Evolutionary conservation across 2,113 vertebrate species (phyloP).

Genomic region (Saguinus midas): DNA sequence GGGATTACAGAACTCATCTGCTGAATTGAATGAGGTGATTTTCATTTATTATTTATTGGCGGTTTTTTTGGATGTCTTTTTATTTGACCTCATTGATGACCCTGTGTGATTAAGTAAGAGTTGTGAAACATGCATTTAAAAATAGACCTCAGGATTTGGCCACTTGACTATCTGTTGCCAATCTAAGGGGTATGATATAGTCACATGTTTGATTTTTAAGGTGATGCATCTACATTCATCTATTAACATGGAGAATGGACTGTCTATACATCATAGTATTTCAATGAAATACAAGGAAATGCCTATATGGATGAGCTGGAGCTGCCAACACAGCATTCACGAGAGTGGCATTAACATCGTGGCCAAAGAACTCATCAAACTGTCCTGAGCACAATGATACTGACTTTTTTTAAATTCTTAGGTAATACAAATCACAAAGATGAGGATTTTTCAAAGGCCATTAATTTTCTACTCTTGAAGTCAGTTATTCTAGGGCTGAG

Average conservation of each 20-base stretch:
- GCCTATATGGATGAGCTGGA: not conserved
- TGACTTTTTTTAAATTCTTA: not conserved
- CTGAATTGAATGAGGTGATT: constrained; percentile 4
- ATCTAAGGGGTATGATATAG: too few species aligned
- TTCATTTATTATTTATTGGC: not conserved
- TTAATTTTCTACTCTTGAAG: constrained; percentile 29
- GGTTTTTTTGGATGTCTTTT: not conserved
- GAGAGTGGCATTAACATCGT: not conserved
- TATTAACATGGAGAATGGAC: not conserved
- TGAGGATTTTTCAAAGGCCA: not conserved
- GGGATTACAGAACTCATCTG: not conserved
- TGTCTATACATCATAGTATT: not conserved
- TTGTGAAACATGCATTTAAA: not conserved
- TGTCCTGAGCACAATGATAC: not conserved
- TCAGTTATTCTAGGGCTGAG: not conserved
- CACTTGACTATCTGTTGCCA: not conserved
- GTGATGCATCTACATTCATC: not conserved
- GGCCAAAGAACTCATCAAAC: not conserved
- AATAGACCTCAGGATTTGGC: not conserved
- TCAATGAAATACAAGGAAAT: not conserved
- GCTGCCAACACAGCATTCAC: too few species aligned
- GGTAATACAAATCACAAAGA: not conserved
- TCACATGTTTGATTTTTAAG: not conserved
- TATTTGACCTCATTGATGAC: not conserved
- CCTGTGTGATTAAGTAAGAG: not conserved